Base-by-base conservation (phyloP, 2,888 invertebrate genomes). In the Sarcophaga variegata region DNA sequence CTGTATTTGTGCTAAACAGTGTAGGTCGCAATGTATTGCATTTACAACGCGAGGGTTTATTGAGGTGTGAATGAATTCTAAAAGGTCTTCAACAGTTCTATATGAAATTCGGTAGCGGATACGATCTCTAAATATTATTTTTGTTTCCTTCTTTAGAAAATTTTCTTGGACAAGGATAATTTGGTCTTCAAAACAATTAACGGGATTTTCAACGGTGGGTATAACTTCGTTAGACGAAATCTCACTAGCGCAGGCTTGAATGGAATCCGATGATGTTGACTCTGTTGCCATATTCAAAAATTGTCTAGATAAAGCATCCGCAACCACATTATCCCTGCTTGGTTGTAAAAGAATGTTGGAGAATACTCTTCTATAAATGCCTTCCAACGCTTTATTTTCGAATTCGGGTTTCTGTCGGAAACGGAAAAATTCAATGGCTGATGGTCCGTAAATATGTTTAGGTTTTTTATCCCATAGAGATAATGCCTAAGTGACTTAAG, bases 381-480 rank as follows among this genome's bases (percentile, higher is more conserved):
- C 20, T 76, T 85, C 76, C 83, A 85, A 67, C 87, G 78, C 69
- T 87, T 85, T 76, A 84, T 74, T 79, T 88, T 88, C 49, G 71
- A 67, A 72, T 88, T 88, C 62, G 86, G 82, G 78, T 88, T 88
- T 85, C 81, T 80, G 71, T 25, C 25, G 25, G 25, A 25, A 25
- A 88, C 84, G 47, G 88, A 74, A 82, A 86, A 87, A 37, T 75
- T 81, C 22, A 88, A 83, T 12, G 89, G 90, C 80, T 89, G 83
- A 69, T 88, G 88, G 49, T 88, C 86, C 1, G 85, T 79, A 49
- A 82, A 87, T 54, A 85, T 87, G 60, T 85, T 81, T 11, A 88
- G 63, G n/a, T 85, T 76, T 17, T 54, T 90, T 59, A 88, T 89
- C 3, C 92, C 92, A 63, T 91, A 92, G 5, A 93, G 63, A 91